Base-by-base conservation (phyloP, 2,113 vertebrate genomes). In the Columbina picui region DNA sequence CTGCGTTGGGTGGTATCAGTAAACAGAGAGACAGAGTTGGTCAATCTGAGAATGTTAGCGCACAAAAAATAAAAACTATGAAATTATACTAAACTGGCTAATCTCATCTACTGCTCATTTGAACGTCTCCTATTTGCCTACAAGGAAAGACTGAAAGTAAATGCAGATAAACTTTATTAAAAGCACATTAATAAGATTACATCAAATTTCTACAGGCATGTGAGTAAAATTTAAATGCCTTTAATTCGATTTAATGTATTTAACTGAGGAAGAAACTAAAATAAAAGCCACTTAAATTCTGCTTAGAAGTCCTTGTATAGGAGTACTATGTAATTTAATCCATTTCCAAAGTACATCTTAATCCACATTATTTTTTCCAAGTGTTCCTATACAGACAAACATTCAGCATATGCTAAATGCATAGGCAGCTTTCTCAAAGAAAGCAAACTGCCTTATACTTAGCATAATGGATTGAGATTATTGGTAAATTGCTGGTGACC, bases 271-370 rank as follows among this genome's bases (percentile, higher is more conserved):
- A 80, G 56, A 90, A 90, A 88, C 32, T 64, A 75, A 81, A 92
- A 89, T 36, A 70, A 90, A 94, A 94, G 71, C 76, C 88, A 90
- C 60, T 92, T 93, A 90, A 95, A 80, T 76, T 90, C 75, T 76
- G 22, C 59, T 89, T 67, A 50, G 36, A 94, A 75, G 59, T 73
- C 47, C 47, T 56, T 75, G 19, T 67, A 81, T 10, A 81, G 17
- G 12, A 84, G 38, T 43, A 55, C 59, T 43, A 36, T 43, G 39
- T 47, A 63, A 94, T 84, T 87, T 90, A 93, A 94, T 76, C 79
- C 69, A 78, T 29, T 94, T 95, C 64, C 59, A 92, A 90, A 84
- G 45, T 23, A 55, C 61, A 70, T 56, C 65, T 96, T 81, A 89
- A 74, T 36, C 49, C 81, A 86, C 74, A 85, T 83, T 90, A 90